phyloP scores from a whole-genome alignment of 2,113 vertebrate genomes.

The Aphyosemion australe region DNA sequence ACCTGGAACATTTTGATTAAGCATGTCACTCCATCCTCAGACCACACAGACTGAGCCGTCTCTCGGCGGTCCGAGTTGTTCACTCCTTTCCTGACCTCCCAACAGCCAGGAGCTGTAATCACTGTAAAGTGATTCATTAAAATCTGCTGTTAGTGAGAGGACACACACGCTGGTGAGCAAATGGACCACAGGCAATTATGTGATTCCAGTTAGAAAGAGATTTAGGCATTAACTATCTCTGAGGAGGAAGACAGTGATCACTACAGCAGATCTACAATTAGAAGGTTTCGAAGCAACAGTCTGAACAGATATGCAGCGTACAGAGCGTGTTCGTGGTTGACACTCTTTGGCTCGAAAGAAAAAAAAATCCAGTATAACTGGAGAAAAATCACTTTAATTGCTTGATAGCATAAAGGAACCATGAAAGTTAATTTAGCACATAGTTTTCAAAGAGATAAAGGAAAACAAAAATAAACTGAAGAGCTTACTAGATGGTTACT shows the following conservation, averaged over 20 bases:
- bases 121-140: conserved; percentile 78
- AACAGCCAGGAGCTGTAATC: conserved; percentile 69
- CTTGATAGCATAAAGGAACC: background rate
- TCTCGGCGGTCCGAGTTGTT: conserved; percentile 49
- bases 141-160: conserved; percentile 75
- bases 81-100: conserved; percentile 63
- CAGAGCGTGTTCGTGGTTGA: conserved; percentile 4
- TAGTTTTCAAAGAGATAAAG: background rate
- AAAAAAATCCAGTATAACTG: background rate
- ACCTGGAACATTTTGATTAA: conserved; percentile 53
- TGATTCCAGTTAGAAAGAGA: conserved; percentile 77
- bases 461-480: background rate
- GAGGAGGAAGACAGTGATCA: conserved; percentile 63
- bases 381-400: background rate
- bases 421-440: background rate
- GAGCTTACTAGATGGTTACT: too few relatives aligned
- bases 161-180: conserved; percentile 71
- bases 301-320: conserved; percentile 11
- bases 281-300: conserved; percentile 19
- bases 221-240: conserved; percentile 70
- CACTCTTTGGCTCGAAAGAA: background rate
- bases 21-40: conserved; percentile 31
- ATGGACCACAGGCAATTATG: conserved; percentile 77
- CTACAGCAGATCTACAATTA: conserved; percentile 55
- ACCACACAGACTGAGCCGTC: conserved; percentile 26